Evolutionary conservation across 2,797 vertebrate species (phyloP).

Genomic region (Coluber constrictor): DNA sequence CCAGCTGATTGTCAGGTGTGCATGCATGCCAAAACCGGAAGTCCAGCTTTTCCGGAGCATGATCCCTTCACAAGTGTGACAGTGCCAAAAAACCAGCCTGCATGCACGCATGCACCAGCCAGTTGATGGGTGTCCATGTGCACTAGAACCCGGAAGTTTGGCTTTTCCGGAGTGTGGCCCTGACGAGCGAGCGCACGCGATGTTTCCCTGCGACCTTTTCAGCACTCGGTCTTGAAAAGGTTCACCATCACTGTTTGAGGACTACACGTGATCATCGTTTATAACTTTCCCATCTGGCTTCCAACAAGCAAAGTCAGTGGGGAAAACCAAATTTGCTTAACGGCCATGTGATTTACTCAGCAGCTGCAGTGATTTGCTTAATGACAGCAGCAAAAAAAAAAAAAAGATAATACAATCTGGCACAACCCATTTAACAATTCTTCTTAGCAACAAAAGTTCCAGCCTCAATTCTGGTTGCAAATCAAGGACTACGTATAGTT

Average conservation of each 20-base stretch:
- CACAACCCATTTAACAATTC: not conserved
- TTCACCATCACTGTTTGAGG: no score
- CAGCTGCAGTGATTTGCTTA: not conserved
- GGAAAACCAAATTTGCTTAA: not conserved
- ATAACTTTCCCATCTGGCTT: not conserved
- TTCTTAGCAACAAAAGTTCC: not conserved
- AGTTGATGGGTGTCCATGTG: no score
- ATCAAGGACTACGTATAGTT: not conserved
- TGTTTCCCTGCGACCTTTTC: no score
- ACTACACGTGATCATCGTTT: not conserved
- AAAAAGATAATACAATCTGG: not conserved
- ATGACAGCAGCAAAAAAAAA: not conserved
- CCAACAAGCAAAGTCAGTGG: not conserved
- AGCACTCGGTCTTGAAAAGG: no score
- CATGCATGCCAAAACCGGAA: no score
- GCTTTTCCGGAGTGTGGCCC: no score
- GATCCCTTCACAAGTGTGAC: no score
- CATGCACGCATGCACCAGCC: no score
- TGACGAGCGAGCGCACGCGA: rapidly evolving
- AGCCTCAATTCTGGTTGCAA: not conserved
- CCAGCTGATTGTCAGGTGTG: no score
- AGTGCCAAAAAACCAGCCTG: no score
- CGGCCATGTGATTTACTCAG: not conserved
- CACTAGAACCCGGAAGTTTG: no score
- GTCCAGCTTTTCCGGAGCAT: no score